Conservation (phyloP, 2,888 invertebrate genomes). For the Alitta virens region DNA sequence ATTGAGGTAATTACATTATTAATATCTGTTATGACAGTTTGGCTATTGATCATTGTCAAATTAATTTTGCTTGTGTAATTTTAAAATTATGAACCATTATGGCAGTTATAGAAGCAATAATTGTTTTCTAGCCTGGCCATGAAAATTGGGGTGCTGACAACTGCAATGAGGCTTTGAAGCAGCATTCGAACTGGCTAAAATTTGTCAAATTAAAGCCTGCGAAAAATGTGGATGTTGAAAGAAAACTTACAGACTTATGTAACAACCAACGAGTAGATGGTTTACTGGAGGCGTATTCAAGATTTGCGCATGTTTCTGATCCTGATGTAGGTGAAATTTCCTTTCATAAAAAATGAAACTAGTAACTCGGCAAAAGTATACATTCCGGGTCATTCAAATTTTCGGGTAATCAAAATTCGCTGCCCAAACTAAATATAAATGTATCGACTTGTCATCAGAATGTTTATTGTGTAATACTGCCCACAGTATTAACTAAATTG, state of each 20-base stretch:
- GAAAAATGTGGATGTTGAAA: slow-evolving; percentile 44
- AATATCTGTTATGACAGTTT: too few relatives aligned
- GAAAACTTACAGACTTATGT: slow-evolving; percentile 46
- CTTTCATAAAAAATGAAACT: too few relatives aligned
- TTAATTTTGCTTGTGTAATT: too few relatives aligned
- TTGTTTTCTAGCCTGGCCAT: slow-evolving; percentile 27
- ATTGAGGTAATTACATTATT: slow-evolving; percentile 39
- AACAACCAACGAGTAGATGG: slow-evolving; percentile 47
- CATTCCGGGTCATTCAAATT: too few relatives aligned
- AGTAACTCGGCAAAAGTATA: too few relatives aligned
- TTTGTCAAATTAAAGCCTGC: slow-evolving; percentile 46
- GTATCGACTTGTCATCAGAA: too few relatives aligned
- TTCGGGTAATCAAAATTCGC: too few relatives aligned
- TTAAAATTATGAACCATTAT: too few relatives aligned
- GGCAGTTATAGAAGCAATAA: neutral
- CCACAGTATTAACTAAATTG: too few relatives aligned
- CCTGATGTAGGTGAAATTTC: slow-evolving; percentile 48
- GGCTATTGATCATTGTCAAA: too few relatives aligned
- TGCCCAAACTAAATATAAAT: too few relatives aligned
- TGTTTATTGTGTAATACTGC: too few relatives aligned
- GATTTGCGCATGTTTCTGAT: slow-evolving; percentile 47
- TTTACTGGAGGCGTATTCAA: slow-evolving; percentile 43
- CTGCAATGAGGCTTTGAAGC: slow-evolving; percentile 44
- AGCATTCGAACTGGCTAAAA: slow-evolving; percentile 52
- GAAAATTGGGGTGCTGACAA: slow-evolving; percentile 51